Base-by-base conservation (phyloP, 2,797 vertebrate genomes). In the Sibirionetta formosa region DNA sequence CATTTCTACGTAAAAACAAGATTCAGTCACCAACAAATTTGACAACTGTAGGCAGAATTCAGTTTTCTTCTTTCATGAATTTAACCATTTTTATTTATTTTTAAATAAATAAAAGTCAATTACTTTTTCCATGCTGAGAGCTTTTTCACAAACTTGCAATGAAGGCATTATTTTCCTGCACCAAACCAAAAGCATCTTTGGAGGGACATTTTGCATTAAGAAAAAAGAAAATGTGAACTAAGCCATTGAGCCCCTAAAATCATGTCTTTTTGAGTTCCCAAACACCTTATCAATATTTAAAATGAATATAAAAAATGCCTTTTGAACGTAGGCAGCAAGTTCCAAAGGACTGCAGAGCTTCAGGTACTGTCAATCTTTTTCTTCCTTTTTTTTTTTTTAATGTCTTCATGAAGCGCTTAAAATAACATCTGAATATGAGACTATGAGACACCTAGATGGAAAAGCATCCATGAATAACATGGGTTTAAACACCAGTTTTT, bases 361-460 rank as follows among this genome's bases (percentile, higher is more conserved):
- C 57, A 78, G 22, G 22, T 71, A 83, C 18, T 75, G 31, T 71
- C 72, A 82, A 35, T 46, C 8, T 13, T 19, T 36, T 36, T 46
- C 23, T 13, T 48, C 46, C 23, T 7, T 20, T 81, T 87, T 18
- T 38, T 61, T 38, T 13, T 18, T 40, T 29, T 27, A 8, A 6
- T 24, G 27, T 54, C 38, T 42, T 72, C 82, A 87, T 54, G 46
- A 85, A 95, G 57, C 58, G 54, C 38, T 94, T 87, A 86, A 66
- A 90, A 88, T 56, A 15, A 73, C 58, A 80, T 56, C 79, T 93
- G 85, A 89, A 46, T 87, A 72, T 38, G 14, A 93, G 35, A 81
- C 29, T 87, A 69, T 35, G 13, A 93, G 35, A 82, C 29, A 80
- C 6, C 24, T 60, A 51, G 4, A 60, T 3, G 2, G 66, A 72